These are phyloP conservation scores for Erpornis zantholeuca DNA, from an alignment of 2,113 vertebrate species.

Conservation along the genomic window DNA sequence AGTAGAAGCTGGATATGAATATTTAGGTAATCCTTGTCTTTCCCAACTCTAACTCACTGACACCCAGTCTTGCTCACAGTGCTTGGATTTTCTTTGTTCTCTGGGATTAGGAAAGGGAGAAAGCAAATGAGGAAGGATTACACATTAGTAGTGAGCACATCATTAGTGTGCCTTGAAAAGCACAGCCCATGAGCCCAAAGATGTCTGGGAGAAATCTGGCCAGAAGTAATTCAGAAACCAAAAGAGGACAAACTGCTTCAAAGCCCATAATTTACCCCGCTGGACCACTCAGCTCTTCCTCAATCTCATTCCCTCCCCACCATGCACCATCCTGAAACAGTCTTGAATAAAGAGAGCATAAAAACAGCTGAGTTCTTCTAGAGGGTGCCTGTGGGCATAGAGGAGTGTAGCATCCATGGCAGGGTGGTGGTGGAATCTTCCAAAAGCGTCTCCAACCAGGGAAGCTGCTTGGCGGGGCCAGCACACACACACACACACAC, in stretches of 20 bases:
- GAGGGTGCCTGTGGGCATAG: rapidly evolving
- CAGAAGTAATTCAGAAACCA: not conserved
- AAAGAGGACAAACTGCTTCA: not conserved
- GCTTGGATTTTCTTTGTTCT: not conserved
- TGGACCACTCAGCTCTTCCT: not conserved
- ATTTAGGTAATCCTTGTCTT: not conserved
- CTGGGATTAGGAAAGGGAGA: not conserved
- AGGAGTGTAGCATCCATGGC: too few species aligned
- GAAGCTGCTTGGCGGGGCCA: too few species aligned
- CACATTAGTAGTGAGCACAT: not conserved
- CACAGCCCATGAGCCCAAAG: not conserved
- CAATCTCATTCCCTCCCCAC: not conserved
- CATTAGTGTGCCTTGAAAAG: not conserved
- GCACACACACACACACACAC: too few species aligned
- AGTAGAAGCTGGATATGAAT: not conserved
- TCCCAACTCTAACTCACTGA: not conserved
- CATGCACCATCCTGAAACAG: not conserved
- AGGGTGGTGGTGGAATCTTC: too few species aligned
- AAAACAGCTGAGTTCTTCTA: not conserved
- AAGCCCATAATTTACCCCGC: not conserved
- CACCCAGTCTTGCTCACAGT: not conserved
- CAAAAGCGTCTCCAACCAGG: too few species aligned
- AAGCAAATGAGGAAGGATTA: not conserved
- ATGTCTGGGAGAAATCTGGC: not conserved
- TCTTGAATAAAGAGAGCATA: not conserved